Conservation (phyloP, 2,113 vertebrate species). For the Typhlomys cinereus region DNA sequence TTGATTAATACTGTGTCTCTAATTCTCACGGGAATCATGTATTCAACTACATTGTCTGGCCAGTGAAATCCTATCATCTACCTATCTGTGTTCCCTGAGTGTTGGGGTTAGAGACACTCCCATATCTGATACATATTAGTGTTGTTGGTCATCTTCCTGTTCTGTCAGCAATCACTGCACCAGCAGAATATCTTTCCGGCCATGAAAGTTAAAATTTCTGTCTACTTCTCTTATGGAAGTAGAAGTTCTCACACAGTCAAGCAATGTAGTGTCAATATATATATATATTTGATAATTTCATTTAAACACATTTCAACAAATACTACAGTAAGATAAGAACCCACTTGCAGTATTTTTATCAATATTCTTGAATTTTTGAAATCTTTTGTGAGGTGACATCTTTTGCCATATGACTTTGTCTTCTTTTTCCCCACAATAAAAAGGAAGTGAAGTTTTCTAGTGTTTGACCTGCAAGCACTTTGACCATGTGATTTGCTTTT, state of each 20-base stretch:
- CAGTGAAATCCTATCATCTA: background rate
- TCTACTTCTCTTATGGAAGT: background rate
- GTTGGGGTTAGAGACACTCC: background rate
- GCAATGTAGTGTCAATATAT: background rate
- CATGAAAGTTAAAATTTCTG: background rate
- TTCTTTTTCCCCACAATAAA: background rate
- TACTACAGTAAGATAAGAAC: background rate
- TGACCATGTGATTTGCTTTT: background rate
- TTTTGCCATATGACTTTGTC: background rate
- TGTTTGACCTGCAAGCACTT: background rate
- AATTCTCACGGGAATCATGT: too few species aligned
- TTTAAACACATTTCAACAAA: background rate
- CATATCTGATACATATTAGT: background rate
- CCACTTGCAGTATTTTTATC: background rate
- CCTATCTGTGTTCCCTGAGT: too few species aligned
- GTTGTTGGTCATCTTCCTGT: background rate
- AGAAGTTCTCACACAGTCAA: background rate
- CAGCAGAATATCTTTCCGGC: background rate
- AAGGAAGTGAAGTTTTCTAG: background rate
- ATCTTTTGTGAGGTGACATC: background rate
- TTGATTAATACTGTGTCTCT: background rate
- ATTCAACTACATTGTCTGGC: too few species aligned
- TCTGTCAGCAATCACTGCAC: background rate
- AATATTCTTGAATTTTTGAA: background rate
- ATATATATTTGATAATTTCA: background rate